Base-by-base conservation (phyloP, 2,888 invertebrate genomes). In the Molanna angustata region DNA sequence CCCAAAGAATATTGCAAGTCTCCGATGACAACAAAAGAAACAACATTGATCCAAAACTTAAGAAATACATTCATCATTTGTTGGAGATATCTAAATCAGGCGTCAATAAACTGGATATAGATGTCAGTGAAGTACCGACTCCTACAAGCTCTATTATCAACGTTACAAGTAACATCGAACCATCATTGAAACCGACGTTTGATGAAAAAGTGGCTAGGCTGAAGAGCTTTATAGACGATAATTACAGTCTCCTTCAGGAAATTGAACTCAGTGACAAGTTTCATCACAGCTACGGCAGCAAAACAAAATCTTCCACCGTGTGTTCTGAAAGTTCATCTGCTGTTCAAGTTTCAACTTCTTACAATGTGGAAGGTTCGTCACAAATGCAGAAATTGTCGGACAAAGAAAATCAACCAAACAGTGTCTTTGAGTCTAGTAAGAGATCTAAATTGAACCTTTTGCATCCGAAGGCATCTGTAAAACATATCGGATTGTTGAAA, bases 131-230 rank as follows among this genome's bases (percentile, higher is more conserved):
- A 1, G 69, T 74, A 2, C 63, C 69, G n/a, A 77, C 77, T 11
- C 77, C 77, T 14, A 67, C 70, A 3, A 76, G 75, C 60, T 77
- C 77, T 1, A 67, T 77, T 46, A 67, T 77, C 22, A 70, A 76
- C 57, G 65, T 69, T 1, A 65, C 70, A 9, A 65, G 63, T 27
- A 76, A 76, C 62, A 56, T 66, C 11, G 61, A 18, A 4, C 17
- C 20, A 2, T 17, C 14, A 14, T 11, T 17, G 2, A 44, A 49
- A 19, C 14, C 16, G 1, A 41, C 9, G 14, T 32, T 54, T 6
- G 19, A 7, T 14, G 43, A 57, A 3, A 57, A 57, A 37, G 19
- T 57, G 9, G 46, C 52, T 9, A 54, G 43, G 13, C 21, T 57
- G 4, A 51, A 52, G 37, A 20, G 18, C 9, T 54, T 54, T 17